Conservation (phyloP, 2,888 invertebrate species). For the Creontiades dilutus region DNA sequence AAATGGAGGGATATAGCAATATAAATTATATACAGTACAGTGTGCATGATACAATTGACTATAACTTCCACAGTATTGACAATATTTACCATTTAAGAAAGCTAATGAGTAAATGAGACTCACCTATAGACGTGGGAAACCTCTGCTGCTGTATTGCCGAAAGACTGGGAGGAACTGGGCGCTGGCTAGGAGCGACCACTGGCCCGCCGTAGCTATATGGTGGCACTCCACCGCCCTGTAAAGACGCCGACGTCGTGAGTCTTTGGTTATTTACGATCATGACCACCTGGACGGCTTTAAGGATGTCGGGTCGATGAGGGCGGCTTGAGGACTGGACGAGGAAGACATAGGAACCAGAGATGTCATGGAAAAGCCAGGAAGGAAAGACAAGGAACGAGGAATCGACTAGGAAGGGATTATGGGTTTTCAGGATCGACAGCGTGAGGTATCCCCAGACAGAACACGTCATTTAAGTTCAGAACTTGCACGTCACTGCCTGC, state of each 20-base stretch:
- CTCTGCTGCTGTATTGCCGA: constrained; percentile 78
- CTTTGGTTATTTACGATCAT: constrained; percentile 49
- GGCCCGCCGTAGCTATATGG: constrained; percentile 79
- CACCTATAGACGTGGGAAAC: constrained; percentile 70
- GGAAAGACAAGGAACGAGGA: not conserved
- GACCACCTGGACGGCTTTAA: constrained; percentile 51
- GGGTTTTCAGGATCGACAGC: not conserved
- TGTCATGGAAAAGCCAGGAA: constrained; percentile 8
- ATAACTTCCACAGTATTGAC: too few species aligned
- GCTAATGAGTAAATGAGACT: not conserved
- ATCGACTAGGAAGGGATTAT: not conserved
- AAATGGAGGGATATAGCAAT: too few species aligned
- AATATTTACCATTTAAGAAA: too few species aligned
- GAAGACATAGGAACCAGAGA: constrained; percentile 17
- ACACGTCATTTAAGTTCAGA: too few species aligned
- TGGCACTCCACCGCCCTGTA: constrained; percentile 75
- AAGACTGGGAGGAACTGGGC: constrained; percentile 79
- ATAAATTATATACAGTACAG: too few species aligned
- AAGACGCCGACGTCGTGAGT: constrained; percentile 44
- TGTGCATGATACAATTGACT: too few species aligned
- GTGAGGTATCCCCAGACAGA: too few species aligned
- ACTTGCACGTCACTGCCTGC: too few species aligned
- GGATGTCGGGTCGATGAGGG: constrained; percentile 50
- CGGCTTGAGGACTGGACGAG: constrained; percentile 26
- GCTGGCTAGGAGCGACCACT: constrained; percentile 78